Conservation (phyloP, 2,113 vertebrate genomes). For the Cnemophilus loriae region DNA sequence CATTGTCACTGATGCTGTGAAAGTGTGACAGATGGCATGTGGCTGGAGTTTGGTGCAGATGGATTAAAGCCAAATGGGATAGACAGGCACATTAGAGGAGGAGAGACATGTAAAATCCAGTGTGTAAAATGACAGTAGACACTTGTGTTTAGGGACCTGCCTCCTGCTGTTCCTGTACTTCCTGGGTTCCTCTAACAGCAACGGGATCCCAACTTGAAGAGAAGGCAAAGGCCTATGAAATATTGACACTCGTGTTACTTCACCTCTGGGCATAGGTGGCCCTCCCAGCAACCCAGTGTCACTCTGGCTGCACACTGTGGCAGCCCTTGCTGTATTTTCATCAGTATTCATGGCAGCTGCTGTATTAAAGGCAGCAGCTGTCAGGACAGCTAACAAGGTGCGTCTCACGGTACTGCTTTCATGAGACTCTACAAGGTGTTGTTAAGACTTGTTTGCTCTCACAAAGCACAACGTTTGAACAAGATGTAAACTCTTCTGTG, state of each 20-base stretch:
- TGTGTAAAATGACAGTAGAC: not conserved
- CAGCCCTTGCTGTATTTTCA: not conserved
- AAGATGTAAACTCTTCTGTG: not conserved
- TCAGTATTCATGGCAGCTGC: not conserved
- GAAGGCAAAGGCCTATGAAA: not conserved
- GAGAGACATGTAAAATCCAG: not conserved
- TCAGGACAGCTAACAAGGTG: not conserved
- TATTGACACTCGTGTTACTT: accelerated
- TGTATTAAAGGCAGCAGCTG: not conserved
- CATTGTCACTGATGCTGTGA: not conserved
- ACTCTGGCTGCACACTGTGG: not conserved
- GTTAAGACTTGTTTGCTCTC: not conserved
- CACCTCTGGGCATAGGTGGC: not conserved
- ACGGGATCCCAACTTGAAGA: not conserved
- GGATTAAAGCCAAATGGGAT: not conserved
- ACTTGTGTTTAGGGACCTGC: not conserved
- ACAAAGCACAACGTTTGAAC: not conserved
- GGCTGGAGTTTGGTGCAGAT: not conserved
- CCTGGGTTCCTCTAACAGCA: not conserved
- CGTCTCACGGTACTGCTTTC: not conserved
- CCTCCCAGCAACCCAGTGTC: not conserved
- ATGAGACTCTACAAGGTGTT: not conserved
- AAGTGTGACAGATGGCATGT: not conserved
- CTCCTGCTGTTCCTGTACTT: not conserved
- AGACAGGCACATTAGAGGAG: accelerated